Base-by-base conservation (phyloP, 2,888 invertebrate species). In the Lasioglossum villosulum region DNA sequence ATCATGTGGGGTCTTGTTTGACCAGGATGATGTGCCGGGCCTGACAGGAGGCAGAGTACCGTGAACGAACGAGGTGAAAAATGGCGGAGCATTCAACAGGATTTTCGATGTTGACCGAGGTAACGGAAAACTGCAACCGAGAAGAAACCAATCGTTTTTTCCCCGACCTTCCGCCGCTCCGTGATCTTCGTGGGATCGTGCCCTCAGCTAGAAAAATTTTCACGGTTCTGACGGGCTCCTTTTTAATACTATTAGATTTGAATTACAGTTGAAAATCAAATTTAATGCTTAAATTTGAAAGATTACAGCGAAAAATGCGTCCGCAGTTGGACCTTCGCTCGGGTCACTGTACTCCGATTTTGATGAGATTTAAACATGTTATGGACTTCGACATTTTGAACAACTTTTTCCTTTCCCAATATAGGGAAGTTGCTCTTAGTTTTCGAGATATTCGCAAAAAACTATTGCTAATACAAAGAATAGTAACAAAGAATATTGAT, bases 21-120 rank as follows among this genome's bases (percentile, higher is more conserved):
- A 86, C 76, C 83, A 81, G 91, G 91, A 90, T 93, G 92, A 93
- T 89, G 90, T 88, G 48, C 88, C 42, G 86, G 90, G 88, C 90
- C 90, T 91, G 93, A 93, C 93, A 93, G 93, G 90, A 89, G 85
- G 89, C 91, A 93, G 89, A 90, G 78, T 86, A 92, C 91, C 93
- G 92, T 93, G 91, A 92, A 92, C 88, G 86, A 89, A 87, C 84
- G 88, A 89, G 85, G 83, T 91, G 90, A 92, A 92, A 93, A 92
- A 93, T 92, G 91, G 86, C 84, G 86, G 86, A 89, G 83, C 84
- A 84, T 90, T 88, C 84, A 92, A 90, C 89, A 89, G 92, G 92
- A 92, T 92, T 90, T 85, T 83, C 83, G 23, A 78, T 87, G 90
- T 90, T 89, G 86, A 88, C 89, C 79, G 88, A 90, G 86, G 83